phyloP scores from a whole-genome alignment of 2,113 vertebrate species.

The Halcyon senegalensis region DNA sequence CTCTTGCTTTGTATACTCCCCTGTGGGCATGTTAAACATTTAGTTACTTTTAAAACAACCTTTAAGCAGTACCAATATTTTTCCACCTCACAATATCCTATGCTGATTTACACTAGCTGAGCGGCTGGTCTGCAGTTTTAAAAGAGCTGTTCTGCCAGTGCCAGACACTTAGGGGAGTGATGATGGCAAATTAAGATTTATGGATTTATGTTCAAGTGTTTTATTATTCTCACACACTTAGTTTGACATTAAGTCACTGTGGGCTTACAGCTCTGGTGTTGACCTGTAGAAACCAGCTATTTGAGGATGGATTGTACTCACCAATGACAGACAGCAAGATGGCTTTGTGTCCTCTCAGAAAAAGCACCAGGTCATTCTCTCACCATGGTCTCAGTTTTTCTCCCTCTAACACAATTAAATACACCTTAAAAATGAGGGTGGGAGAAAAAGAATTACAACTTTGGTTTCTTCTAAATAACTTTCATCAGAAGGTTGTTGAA shows the following conservation, averaged over 20 bases:
- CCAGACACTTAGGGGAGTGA: background rate
- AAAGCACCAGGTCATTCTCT: background rate
- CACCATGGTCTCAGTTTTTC: background rate
- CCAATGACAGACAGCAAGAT: background rate
- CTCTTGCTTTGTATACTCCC: background rate
- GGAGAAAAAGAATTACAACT: background rate
- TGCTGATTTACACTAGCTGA: background rate
- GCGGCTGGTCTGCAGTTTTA: background rate
- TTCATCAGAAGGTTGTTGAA: background rate
- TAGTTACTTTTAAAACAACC: slow-evolving; percentile 7
- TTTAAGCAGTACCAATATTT: background rate
- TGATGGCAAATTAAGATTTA: background rate
- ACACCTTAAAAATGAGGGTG: background rate
- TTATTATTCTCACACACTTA: background rate
- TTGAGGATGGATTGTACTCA: background rate
- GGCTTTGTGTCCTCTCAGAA: background rate
- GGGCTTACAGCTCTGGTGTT: background rate
- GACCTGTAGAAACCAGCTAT: background rate
- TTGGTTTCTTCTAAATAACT: background rate
- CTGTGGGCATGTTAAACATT: background rate
- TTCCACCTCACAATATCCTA: background rate
- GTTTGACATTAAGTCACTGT: background rate
- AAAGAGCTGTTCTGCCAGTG: background rate
- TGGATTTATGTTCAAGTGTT: background rate
- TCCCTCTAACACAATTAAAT: background rate